Conservation (phyloP, 2,888 invertebrate species). For the Plebejus melissa region DNA sequence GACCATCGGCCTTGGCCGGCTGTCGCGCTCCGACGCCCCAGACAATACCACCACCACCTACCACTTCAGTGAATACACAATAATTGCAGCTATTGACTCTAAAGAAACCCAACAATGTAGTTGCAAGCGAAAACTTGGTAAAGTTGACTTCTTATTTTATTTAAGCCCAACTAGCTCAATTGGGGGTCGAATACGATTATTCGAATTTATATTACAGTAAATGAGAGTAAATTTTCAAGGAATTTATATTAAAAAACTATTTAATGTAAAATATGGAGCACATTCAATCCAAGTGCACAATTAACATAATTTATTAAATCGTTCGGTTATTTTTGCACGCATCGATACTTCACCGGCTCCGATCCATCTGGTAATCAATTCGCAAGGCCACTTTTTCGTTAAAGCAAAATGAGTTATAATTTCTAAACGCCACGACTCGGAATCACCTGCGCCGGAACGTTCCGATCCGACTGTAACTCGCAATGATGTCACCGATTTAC, state of each 20-base stretch:
- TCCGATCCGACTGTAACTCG: conserved; percentile 29
- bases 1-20: conserved; percentile 53
- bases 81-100: neutral
- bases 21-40: conserved; percentile 54
- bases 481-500: conserved; percentile 66
- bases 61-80: conserved; percentile 41
- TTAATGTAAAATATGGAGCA: neutral
- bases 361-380: conserved; percentile 6
- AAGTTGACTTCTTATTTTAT: too few species aligned
- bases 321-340: conserved; percentile 23
- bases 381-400: conserved; percentile 20
- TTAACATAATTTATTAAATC: conserved; percentile 21
- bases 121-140: neutral
- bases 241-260: neutral
- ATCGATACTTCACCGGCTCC: conserved; percentile 17
- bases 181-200: neutral
- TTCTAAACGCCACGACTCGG: conserved; percentile 22
- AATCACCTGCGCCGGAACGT: conserved; percentile 1
- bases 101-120: neutral
- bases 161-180: too few species aligned
- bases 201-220: neutral
- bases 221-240: neutral
- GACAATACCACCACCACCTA: conserved; percentile 58
- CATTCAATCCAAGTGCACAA: neutral
- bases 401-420: conserved; percentile 23